Percentiles rank a stretch among this genome's conserved stretches.
These are phyloP conservation scores for Molossus molossus DNA, from an alignment of 2,797 vertebrate species.

Conservation along the genomic window DNA sequence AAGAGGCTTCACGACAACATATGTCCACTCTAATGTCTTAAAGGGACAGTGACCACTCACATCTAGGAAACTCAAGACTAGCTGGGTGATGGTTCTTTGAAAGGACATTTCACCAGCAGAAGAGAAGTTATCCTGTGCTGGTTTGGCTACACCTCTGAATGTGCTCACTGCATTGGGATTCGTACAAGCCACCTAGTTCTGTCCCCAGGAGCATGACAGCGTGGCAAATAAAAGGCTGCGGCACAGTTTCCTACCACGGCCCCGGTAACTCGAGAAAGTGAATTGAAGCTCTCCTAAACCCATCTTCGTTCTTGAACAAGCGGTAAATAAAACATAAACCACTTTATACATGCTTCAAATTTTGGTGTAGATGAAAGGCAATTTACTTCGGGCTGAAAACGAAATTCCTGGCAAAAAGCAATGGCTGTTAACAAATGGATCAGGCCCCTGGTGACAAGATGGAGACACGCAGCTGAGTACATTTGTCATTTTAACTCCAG, in stretches of 20 bases:
- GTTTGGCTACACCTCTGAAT: neutral
- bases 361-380: slow-evolving; percentile 73
- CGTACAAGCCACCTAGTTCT: neutral
- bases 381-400: slow-evolving; percentile 71
- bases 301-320: slow-evolving; percentile 38
- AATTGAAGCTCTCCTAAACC: slow-evolving; percentile 17
- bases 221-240: neutral
- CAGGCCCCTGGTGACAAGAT: slow-evolving; percentile 61
- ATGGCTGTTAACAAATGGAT: slow-evolving; percentile 76
- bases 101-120: slow-evolving; percentile 21
- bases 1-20: neutral
- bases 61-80: neutral
- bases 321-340: slow-evolving; percentile 79
- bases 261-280: neutral
- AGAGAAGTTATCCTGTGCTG: neutral
- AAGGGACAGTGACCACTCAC: neutral
- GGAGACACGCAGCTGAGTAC: slow-evolving; percentile 22
- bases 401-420: slow-evolving; percentile 75
- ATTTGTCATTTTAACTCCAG: slow-evolving; percentile 77
- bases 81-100: neutral
- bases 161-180: neutral
- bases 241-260: neutral
- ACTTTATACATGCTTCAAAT: slow-evolving; percentile 66
- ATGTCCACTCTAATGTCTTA: neutral
- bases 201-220: neutral